Conservation (phyloP, 2,888 invertebrate genomes). For the Drosophila neotestacea region DNA sequence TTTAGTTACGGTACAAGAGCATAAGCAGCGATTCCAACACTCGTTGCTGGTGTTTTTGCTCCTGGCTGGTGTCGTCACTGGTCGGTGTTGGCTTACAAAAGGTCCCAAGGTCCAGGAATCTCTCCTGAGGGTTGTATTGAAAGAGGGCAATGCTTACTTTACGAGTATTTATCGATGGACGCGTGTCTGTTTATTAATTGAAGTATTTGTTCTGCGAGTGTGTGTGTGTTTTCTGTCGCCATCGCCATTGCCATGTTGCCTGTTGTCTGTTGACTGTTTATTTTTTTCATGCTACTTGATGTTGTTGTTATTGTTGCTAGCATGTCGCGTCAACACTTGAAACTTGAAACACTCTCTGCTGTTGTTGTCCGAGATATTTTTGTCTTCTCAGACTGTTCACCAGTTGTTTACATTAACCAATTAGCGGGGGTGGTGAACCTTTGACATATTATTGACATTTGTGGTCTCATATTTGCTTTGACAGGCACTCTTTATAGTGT, state of each 20-base stretch:
- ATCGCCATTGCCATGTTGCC: slow-evolving; percentile 34
- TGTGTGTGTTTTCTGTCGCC: slow-evolving; percentile 41
- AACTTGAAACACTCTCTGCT: slow-evolving; percentile 70
- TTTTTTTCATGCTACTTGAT: slow-evolving; percentile 29
- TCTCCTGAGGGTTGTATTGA: slow-evolving; percentile 49
- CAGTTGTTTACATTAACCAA: slow-evolving; percentile 80
- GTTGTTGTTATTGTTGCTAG: slow-evolving; percentile 53
- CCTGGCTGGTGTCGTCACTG: slow-evolving; percentile 26
- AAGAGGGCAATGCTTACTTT: slow-evolving; percentile 38
- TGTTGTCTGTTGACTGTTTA: slow-evolving; percentile 54
- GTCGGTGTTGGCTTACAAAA: slow-evolving; percentile 54
- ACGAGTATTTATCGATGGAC: slow-evolving; percentile 75
- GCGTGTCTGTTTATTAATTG: slow-evolving; percentile 81
- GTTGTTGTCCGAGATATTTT: slow-evolving; percentile 40
- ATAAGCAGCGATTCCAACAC: slow-evolving; percentile 41
- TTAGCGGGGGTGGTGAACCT: slow-evolving; percentile 75
- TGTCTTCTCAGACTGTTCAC: slow-evolving; percentile 40
- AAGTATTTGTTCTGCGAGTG: slow-evolving; percentile 74
- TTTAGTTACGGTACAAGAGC: slow-evolving; percentile 53
- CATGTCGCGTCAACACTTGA: slow-evolving; percentile 77
- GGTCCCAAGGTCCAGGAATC: slow-evolving; percentile 26
- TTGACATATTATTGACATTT: slow-evolving; percentile 75
- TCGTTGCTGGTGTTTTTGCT: slow-evolving; percentile 19
- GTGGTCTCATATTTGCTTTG: slow-evolving; percentile 72
- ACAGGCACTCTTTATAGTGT: slow-evolving; percentile 40